phyloP scores from a whole-genome alignment of 30 jellyfish, hydroid and myxozoan genomes.

The Catostylus mosaicus region DNA sequence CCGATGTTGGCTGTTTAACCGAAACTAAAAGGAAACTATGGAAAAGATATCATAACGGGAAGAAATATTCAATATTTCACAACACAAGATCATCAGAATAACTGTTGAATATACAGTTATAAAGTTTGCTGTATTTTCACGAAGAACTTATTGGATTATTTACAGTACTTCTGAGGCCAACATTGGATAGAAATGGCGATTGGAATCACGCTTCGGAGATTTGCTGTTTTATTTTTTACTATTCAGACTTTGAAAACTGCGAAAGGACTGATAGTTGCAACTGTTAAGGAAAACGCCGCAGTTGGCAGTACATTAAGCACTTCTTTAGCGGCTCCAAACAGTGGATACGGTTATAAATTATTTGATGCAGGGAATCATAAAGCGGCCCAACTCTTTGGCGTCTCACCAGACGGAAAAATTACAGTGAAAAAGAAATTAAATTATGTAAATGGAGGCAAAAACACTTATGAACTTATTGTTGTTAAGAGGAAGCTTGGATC shows the following conservation, averaged over 20 bases:
- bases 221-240: conserved; percentile 18
- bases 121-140: no score
- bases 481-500: conserved; percentile 68
- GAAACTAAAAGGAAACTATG: neutral
- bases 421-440: conserved; percentile 70
- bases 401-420: conserved; percentile 59
- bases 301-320: conserved; percentile 50
- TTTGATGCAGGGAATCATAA: conserved; percentile 54
- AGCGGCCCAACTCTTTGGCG: conserved; percentile 45
- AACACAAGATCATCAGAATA: no score
- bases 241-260: neutral
- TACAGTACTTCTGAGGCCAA: neutral
- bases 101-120: no score
- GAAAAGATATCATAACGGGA: neutral
- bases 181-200: conserved; percentile 58
- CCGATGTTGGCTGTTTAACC: conserved; percentile 13
- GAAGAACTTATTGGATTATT: no score
- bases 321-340: conserved; percentile 59
- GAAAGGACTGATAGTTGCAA: conserved; percentile 8
- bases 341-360: conserved; percentile 51
- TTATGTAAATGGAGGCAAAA: conserved; percentile 68
- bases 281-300: conserved; percentile 58
- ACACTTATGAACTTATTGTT: conserved; percentile 61
- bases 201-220: conserved; percentile 3
- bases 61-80: neutral